Base-by-base conservation (phyloP, 1,140 invertebrate genomes). In the Bombus superbus region DNA sequence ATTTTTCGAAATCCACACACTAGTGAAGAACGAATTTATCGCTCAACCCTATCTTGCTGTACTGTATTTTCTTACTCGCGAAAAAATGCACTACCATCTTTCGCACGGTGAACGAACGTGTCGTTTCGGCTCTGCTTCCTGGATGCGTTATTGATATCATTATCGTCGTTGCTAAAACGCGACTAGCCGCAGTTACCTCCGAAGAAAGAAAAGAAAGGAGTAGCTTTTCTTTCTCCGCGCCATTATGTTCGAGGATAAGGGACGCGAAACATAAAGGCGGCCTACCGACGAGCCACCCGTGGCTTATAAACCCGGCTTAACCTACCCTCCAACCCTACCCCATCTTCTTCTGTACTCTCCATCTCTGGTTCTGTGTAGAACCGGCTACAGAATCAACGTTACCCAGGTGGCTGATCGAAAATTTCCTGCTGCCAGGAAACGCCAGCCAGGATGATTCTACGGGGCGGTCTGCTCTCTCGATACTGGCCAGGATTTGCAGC, bases 261-360 rank as follows among this genome's bases (percentile, higher is more conserved):
- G 84, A 86, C 84, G 82, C 88, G 87, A 88, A 87, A 88, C 86
- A 83, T 91, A 89, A 91, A 91, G 78, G 81, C 59, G 57, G 66
- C 79, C 87, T 88, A 86, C 64, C 87, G 85, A 90, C 88, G 81
- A 90, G 85, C 83, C 90, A 44, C 42, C 80, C 76, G 86, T 83
- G 89, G 89, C 85, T 89, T 92, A 91, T 92, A 91, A 91, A 91
- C 83, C 85, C 87, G 72, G 78, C 87, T 92, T 92, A 87, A 89
- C 87, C 86, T 88, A 32, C 35, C 59, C 73, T 8, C 64, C 32
- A 28, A 13, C 72, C 44, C 85, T 22, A 28, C 42, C n/a, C 59
- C 28, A 28, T 22, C 32, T 25, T 44, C 71, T 75, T 8, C 47
- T 44, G 13, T 40, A n/a, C 28, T 6, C n/a, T 11, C 40, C 5